phyloP scores from a whole-genome alignment of 2,888 invertebrate species.

The Thyatira batis region DNA sequence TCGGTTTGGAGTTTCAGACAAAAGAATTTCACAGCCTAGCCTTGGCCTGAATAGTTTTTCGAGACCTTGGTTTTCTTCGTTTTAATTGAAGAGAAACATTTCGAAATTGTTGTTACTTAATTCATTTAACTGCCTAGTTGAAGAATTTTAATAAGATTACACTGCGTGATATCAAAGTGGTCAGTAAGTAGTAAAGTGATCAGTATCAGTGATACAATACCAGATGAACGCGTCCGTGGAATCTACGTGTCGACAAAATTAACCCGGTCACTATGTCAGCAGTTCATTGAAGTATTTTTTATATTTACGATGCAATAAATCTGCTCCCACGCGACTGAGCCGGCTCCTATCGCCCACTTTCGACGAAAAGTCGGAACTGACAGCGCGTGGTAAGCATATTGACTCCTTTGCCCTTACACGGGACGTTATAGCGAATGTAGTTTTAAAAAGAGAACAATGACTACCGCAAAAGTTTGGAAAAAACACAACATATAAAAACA shows the following conservation, averaged over 20 bases:
- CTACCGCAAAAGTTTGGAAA: conserved; percentile 11
- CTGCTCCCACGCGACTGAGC: conserved; percentile 48
- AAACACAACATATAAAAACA: conserved; percentile 19
- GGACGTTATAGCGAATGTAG: conserved; percentile 16
- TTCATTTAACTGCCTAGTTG: neutral
- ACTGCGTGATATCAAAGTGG: neutral
- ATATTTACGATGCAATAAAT: conserved; percentile 60
- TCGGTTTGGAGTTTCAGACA: conserved; percentile 10
- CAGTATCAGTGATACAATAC: neutral
- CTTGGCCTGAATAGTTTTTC: conserved; percentile 17
- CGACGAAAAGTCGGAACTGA: conserved; percentile 45
- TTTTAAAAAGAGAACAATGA: conserved; percentile 13
- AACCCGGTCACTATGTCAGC: conserved; percentile 43
- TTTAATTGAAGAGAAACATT: neutral
- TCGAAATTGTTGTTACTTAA: neutral
- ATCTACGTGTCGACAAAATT: conserved; percentile 25
- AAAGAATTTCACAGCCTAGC: conserved; percentile 19
- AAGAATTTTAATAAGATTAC: neutral
- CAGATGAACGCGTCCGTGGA: conserved; percentile 12
- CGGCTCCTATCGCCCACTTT: conserved; percentile 46
- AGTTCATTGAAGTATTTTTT: conserved; percentile 50
- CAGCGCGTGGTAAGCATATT: conserved; percentile 22
- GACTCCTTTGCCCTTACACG: conserved; percentile 22
- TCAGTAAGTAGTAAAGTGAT: neutral
- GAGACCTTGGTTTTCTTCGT: conserved; percentile 14